Evolutionary conservation across 92 coral and sea anemone genomes (phyloP), one percentile per base, ranked within the genome.

Genomic region (Zoanthus sociatus): DNA sequence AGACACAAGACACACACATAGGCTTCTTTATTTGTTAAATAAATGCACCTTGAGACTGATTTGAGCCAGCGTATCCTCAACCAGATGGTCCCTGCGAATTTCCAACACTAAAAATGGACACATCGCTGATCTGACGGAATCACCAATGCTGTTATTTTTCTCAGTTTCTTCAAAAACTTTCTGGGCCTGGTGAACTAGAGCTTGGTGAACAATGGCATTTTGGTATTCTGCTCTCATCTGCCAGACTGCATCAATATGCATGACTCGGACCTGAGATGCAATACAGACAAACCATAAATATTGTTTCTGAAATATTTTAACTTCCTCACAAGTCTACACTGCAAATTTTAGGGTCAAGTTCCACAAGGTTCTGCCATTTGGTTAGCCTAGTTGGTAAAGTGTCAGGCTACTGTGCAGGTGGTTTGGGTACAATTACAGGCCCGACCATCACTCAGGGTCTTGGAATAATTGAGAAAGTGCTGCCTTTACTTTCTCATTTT

Each of bases 221-320:
- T 96, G 94, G 79, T 97, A 97, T 87, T 95, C 98, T 9, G 90
- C 92, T 16, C 99, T 93, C 99, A 97, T 97, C 90, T 97, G 99
- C 78, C 97, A 95, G 21, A 95, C 97, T 17, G 99, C 98, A 87
- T 97, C 98, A 71, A 97, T 95, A 32, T 93, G 98, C 96, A 97
- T 92, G 0, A 97, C 92, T 31, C 99, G 95, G 56, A 97, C 99
- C 98, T 96, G 91, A 0, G 54, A 11, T 64, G 7, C 13, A 33
- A 69, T 11, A 7, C 20, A 11, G 5, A 13, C 17, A 58, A 0
- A 37, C 42, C 4, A 4, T 50, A 50, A 50, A 7, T 1, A 5
- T 50, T 50, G 55, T 11, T 50, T 7, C 55, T 50, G 1, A 50
- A 50, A 50, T 37, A 37, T 37, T 37, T 37, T 37, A 37, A 37